Percentiles rank a stretch among this genome's conserved stretches.
phyloP scores from a whole-genome alignment of 1,140 invertebrate species.

The Platyscapa corneri region DNA sequence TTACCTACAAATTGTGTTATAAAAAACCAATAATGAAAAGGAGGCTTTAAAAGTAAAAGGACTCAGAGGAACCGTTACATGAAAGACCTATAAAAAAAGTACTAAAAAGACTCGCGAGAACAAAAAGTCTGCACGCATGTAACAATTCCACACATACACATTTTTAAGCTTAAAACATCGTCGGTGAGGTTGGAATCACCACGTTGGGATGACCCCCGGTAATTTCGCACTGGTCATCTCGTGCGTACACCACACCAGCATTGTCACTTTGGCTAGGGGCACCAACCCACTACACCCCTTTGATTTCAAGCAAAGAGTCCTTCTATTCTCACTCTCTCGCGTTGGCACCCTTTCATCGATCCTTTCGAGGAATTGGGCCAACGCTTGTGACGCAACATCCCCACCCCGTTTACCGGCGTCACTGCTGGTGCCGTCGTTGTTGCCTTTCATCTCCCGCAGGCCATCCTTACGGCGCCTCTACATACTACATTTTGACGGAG shows the following conservation, averaged over 20 bases:
- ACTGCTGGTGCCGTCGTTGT: not conserved
- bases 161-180: not conserved
- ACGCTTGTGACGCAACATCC: conserved; percentile 58
- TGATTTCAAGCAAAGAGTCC: conserved; percentile 33
- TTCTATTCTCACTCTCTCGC: conserved; percentile 16
- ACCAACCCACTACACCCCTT: not conserved
- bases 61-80: conserved; percentile 31
- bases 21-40: conserved; percentile 31
- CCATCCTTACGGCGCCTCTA: conserved; percentile 21
- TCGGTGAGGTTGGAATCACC: not conserved
- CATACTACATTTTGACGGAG: conserved; percentile 51
- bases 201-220: conserved; percentile 10
- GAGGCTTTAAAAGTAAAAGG: conserved; percentile 20
- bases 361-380: conserved; percentile 64
- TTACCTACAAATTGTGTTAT: conserved; percentile 1
- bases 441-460: conserved; percentile 11
- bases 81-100: conserved; percentile 32
- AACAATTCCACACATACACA: not conserved
- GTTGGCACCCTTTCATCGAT: conserved; percentile 58
- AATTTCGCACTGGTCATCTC: not conserved
- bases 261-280: not conserved
- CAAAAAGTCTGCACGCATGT: not conserved
- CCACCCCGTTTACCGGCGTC: not conserved
- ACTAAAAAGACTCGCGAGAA: not conserved
- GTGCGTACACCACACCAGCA: not conserved